phyloP scores from a whole-genome alignment of 2,888 invertebrate species.

The Esperia sulphurella region DNA sequence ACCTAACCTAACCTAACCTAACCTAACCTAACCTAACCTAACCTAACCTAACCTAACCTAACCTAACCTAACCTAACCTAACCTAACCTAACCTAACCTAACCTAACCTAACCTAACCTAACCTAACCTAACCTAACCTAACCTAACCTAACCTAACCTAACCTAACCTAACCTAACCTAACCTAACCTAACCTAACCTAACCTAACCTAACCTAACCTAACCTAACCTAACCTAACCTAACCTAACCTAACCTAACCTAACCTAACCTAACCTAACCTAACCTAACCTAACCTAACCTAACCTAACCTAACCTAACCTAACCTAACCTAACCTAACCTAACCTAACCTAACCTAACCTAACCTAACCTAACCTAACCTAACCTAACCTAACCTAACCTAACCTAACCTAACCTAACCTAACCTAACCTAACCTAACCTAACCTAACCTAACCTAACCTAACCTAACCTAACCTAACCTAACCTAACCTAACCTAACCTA shows the following conservation, averaged over 20 bases:
- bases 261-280: slow-evolving; percentile 17
- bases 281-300: slow-evolving; percentile 16
- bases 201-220: slow-evolving; percentile 12
- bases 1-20: slow-evolving; percentile 14
- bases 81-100: slow-evolving; percentile 14
- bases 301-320: slow-evolving; percentile 15
- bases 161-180: slow-evolving; percentile 9
- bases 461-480: slow-evolving; percentile 15
- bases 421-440: slow-evolving; percentile 15
- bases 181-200: slow-evolving; percentile 8
- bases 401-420: slow-evolving; percentile 15
- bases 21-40: slow-evolving; percentile 7
- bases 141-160: slow-evolving; percentile 17
- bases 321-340: slow-evolving; percentile 14
- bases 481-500: slow-evolving; percentile 17
- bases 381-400: slow-evolving; percentile 15
- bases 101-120: slow-evolving; percentile 18
- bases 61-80: slow-evolving; percentile 6
- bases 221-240: slow-evolving; percentile 12
- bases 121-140: slow-evolving; percentile 16
- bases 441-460: slow-evolving; percentile 15
- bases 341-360: slow-evolving; percentile 15
- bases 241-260: slow-evolving; percentile 15
- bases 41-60: slow-evolving; percentile 5
- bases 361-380: slow-evolving; percentile 15